Evolutionary conservation across 2,888 invertebrate genomes (phyloP).

Genomic region (Aphodius sticticus): DNA sequence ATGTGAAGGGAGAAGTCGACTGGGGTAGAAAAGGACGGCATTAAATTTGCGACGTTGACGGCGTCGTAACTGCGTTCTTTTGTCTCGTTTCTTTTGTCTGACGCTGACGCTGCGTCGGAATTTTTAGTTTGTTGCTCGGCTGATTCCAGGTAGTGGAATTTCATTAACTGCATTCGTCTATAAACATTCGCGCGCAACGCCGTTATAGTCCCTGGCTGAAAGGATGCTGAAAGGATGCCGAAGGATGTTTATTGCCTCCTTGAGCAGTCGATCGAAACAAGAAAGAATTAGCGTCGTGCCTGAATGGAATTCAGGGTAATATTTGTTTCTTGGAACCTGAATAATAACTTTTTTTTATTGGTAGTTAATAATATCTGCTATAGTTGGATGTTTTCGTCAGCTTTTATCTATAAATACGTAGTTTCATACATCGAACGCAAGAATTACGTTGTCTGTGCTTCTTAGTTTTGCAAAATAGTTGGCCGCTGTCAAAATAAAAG

Average conservation of each 20-base stretch:
- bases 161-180: slow-evolving; percentile 32
- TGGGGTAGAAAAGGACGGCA: slow-evolving; percentile 34
- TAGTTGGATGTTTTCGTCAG: not conserved
- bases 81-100: slow-evolving; percentile 9
- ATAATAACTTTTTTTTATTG: not conserved
- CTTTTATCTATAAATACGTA: no score
- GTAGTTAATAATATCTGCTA: not conserved
- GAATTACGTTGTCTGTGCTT: no score
- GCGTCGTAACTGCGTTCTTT: slow-evolving; percentile 14
- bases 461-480: no score
- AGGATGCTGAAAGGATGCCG: not conserved
- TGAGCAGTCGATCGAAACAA: not conserved
- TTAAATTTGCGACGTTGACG: slow-evolving; percentile 33
- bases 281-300: not conserved
- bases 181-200: slow-evolving; percentile 5
- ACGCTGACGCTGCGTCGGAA: not conserved
- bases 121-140: slow-evolving; percentile 32
- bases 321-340: not conserved
- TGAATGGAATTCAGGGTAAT: not conserved
- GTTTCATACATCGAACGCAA: no score
- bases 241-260: not conserved
- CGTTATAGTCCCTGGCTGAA: slow-evolving; percentile 7
- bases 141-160: slow-evolving; percentile 34
- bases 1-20: slow-evolving; percentile 37
- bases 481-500: no score